These are phyloP conservation scores for Adelphocoris suturalis DNA, from an alignment of 2,888 invertebrate genomes.

Conservation along the genomic window DNA sequence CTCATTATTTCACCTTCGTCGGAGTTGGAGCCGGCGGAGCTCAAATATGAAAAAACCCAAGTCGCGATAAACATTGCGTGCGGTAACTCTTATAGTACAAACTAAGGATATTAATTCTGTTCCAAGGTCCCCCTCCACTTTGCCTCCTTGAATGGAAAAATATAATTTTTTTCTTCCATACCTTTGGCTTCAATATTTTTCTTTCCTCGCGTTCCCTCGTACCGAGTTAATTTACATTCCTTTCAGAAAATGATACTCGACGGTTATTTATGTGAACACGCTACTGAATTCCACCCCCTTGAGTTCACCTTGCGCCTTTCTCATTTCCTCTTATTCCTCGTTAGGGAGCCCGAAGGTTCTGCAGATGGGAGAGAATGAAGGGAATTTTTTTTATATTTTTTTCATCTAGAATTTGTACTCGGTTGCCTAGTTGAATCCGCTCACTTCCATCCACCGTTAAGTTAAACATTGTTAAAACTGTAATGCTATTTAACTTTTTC, in stretches of 20 bases:
- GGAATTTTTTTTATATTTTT: background rate
- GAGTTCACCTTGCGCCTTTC: constrained; percentile 49
- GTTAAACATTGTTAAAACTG: constrained; percentile 34
- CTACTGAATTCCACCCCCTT: constrained; percentile 51
- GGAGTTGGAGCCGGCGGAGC: background rate
- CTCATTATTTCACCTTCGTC: constrained; percentile 50
- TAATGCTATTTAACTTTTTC: constrained; percentile 5
- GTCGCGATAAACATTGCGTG: constrained; percentile 64
- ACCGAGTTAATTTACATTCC: constrained; percentile 67
- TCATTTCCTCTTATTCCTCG: constrained; percentile 46
- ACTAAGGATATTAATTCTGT: constrained; percentile 64
- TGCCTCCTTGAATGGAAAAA: constrained; percentile 59
- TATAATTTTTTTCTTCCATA: constrained; percentile 59
- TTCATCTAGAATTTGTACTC: background rate
- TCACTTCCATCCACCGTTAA: constrained; percentile 30
- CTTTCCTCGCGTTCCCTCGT: background rate
- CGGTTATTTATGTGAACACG: constrained; percentile 67
- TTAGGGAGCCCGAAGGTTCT: constrained; percentile 7
- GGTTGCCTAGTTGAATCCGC: constrained; percentile 11
- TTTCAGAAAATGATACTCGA: constrained; percentile 63
- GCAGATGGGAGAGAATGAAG: constrained; percentile 21
- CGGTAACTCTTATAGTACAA: constrained; percentile 47
- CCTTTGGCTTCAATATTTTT: constrained; percentile 32
- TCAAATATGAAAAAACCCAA: constrained; percentile 52
- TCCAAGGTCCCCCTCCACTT: constrained; percentile 40